These are phyloP conservation scores for Neotragus pygmaeus DNA, from an alignment of 2,113 vertebrate species.

Conservation along the genomic window DNA sequence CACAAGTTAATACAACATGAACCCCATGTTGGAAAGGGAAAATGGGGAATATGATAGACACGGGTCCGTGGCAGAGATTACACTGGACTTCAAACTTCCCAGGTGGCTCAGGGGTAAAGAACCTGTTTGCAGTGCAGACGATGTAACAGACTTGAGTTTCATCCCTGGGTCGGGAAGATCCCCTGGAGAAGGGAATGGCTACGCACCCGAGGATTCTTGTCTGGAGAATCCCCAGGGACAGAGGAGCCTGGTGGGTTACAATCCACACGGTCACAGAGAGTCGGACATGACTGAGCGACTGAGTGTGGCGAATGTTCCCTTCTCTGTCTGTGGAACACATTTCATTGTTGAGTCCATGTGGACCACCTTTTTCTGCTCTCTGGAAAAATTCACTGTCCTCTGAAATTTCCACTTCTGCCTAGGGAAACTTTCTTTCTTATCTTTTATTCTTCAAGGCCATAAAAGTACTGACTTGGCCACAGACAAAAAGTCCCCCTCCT, in stretches of 20 bases:
- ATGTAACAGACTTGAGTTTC: not conserved
- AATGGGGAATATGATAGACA: not conserved
- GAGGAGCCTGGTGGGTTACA: not conserved
- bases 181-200: not conserved
- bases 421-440: not conserved
- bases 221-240: not conserved
- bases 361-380: not conserved
- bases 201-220: accelerated
- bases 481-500: not conserved
- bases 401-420: not conserved
- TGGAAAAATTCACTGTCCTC: not conserved
- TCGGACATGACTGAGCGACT: not conserved
- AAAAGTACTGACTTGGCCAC: not conserved
- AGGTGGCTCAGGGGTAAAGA: not conserved
- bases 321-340: not conserved
- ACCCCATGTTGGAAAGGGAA: not conserved
- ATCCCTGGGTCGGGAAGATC: not conserved
- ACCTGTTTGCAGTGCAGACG: not conserved
- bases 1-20: not conserved
- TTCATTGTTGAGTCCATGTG: not conserved
- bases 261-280: not conserved
- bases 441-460: not conserved
- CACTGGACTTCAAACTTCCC: not conserved
- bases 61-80: not conserved
- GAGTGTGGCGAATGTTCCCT: not conserved